phyloP scores from a whole-genome alignment of 2,797 vertebrate genomes.

The Diplodus sargus region DNA sequence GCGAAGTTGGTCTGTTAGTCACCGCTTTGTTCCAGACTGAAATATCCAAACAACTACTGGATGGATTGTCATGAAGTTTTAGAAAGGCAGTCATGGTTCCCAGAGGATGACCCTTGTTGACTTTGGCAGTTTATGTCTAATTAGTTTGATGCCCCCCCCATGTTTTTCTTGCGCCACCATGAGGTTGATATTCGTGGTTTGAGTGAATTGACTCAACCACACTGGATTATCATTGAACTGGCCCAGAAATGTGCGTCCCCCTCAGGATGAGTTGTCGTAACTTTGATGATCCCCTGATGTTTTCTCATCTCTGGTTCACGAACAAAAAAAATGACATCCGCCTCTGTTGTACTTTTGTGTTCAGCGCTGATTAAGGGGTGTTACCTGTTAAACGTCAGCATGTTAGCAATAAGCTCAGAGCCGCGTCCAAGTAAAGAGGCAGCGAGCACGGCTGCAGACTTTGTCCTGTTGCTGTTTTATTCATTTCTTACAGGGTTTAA shows the following conservation, averaged over 20 bases:
- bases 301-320: background rate
- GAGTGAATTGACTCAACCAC: background rate
- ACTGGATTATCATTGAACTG: background rate
- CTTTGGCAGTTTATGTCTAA: background rate
- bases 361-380: background rate
- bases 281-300: background rate
- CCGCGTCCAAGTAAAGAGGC: background rate
- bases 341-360: background rate
- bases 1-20: slow-evolving; percentile 8
- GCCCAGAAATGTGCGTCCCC: background rate
- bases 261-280: background rate
- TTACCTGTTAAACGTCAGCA: background rate
- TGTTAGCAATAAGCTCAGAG: background rate
- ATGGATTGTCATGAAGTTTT: background rate
- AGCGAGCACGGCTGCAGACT: background rate
- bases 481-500: background rate
- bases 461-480: background rate
- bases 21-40: slow-evolving; percentile 25
- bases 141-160: no score
- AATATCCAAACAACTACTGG: slow-evolving; percentile 24
- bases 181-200: background rate
- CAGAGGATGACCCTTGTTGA: background rate
- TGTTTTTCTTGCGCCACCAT: background rate
- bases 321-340: background rate
- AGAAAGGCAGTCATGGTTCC: background rate